Conservation (phyloP, 64 coral and sea anemone genomes). For the Montipora capricornis region DNA sequence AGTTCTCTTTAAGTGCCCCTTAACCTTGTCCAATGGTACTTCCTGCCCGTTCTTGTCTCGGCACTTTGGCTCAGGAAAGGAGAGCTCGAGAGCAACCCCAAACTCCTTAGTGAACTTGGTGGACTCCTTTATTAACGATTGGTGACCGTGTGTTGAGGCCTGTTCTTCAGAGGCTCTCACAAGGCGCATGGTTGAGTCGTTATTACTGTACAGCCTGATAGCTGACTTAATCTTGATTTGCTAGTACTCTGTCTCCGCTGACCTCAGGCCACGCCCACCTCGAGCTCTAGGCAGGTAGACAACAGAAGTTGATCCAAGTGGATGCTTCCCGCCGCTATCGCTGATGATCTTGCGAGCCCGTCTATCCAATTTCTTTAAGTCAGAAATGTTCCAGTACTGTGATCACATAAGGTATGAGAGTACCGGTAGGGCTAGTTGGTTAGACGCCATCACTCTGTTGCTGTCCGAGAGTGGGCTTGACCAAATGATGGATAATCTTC, state of each 20-base stretch:
- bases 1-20: no score
- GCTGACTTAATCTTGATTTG: no score
- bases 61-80: no score
- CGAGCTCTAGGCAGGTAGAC: neutral
- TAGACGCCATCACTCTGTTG: conserved; percentile 14
- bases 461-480: conserved; percentile 29
- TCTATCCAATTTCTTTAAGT: conserved; percentile 18
- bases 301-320: no score
- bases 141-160: neutral
- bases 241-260: neutral
- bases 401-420: neutral
- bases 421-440: conserved; percentile 14
- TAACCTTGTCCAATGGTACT: no score
- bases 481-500: no score
- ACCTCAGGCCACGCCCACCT: conserved; percentile 5
- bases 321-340: neutral
- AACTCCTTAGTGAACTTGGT: neutral
- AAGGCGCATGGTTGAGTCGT: no score
- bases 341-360: conserved; percentile 20
- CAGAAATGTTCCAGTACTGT: conserved; percentile 16
- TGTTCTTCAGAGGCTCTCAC: no score
- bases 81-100: neutral
- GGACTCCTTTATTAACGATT: neutral
- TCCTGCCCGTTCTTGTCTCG: no score
- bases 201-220: no score